Percentiles rank a stretch among this genome's conserved stretches.
These are phyloP conservation scores for Oppia nitens DNA, from an alignment of 1,140 invertebrate species.

Conservation along the genomic window DNA sequence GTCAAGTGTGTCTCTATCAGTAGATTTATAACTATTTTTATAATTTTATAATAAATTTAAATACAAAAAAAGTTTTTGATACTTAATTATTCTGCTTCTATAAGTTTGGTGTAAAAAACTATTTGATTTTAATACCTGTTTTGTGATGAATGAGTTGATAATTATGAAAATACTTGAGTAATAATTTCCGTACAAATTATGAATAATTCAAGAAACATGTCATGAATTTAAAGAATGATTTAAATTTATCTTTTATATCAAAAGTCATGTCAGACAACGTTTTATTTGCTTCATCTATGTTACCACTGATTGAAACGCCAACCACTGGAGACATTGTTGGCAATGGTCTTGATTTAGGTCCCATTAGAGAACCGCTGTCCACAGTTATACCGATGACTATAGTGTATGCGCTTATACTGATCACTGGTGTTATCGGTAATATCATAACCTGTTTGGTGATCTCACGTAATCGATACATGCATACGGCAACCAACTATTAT, in stretches of 20 bases:
- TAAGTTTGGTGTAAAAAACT: too few relatives aligned
- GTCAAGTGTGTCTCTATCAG: too few relatives aligned
- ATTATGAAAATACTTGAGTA: too few relatives aligned
- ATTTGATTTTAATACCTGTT: too few relatives aligned
- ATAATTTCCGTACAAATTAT: too few relatives aligned
- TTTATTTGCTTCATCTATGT: background rate
- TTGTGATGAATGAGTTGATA: too few relatives aligned
- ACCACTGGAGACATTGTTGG: background rate
- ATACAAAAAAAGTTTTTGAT: too few relatives aligned
- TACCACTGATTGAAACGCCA: background rate
- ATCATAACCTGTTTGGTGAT: conserved; percentile 42
- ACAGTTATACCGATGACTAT: conserved; percentile 31
- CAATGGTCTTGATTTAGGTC: background rate
- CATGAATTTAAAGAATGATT: too few relatives aligned
- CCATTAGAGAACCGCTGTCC: conserved; percentile 5
- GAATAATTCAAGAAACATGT: too few relatives aligned
- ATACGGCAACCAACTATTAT: conserved; percentile 63
- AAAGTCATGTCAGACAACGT: background rate
- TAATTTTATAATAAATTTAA: too few relatives aligned
- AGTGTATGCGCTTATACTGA: conserved; percentile 34
- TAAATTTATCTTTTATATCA: background rate
- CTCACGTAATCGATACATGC: conserved; percentile 36
- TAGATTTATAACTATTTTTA: too few relatives aligned
- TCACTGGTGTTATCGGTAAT: conserved; percentile 40
- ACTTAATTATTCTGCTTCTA: too few relatives aligned